Percentiles rank a stretch among this genome's conserved stretches.
Conservation (phyloP, 2,888 invertebrate genomes). For the Julus scanicus region DNA sequence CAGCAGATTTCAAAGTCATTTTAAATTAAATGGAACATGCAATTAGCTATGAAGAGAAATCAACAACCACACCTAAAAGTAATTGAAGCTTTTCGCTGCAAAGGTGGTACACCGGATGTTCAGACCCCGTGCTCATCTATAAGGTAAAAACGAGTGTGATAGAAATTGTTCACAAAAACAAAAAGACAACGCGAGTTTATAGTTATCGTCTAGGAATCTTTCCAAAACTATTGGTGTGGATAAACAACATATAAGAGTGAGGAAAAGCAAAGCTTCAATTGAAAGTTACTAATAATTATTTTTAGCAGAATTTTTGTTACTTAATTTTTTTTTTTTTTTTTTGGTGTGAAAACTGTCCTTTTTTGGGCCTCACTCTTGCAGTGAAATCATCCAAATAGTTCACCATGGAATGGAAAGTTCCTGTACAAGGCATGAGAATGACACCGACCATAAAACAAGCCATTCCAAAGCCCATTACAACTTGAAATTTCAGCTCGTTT, state of each 20-base stretch:
- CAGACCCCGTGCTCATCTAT: constrained; percentile 1
- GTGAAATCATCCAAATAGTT: not conserved
- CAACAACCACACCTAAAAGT: not conserved
- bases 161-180: not conserved
- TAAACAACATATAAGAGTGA: not conserved
- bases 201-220: not conserved
- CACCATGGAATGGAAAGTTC: not conserved
- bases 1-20: not conserved
- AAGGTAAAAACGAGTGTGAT: constrained; percentile 35
- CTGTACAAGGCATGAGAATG: not conserved
- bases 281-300: not conserved
- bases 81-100: not conserved
- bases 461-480: not conserved
- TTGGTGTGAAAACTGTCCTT: not conserved
- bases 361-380: not conserved
- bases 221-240: not conserved
- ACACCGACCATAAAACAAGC: not conserved
- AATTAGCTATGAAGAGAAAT: not conserved
- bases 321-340: no score
- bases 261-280: not conserved
- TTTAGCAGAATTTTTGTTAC: no score
- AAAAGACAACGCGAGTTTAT: not conserved
- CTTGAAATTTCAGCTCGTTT: not conserved
- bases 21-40: not conserved
- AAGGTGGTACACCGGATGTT: not conserved